Conservation (phyloP, 2,797 vertebrate genomes). For the Pipistrellus pipistrellus region DNA sequence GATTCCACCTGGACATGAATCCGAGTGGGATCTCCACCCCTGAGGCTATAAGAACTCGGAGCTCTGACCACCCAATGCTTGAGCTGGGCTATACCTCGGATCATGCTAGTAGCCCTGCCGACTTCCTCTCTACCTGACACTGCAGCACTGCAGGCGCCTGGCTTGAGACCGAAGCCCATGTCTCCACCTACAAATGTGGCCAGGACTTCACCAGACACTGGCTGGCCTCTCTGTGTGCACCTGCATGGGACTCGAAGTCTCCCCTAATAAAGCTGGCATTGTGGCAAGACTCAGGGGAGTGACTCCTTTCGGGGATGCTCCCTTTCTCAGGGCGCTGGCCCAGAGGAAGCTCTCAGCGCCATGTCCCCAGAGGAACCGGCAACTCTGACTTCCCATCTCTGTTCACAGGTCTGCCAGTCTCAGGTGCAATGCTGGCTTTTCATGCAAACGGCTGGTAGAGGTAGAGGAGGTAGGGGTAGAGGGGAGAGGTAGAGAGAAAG, state of each 20-base stretch:
- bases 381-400: not conserved
- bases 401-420: not conserved
- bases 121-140: not conserved
- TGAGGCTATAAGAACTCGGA: not conserved
- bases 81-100: not conserved
- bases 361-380: fast-evolving
- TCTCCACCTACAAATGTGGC: not conserved
- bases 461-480: too few relatives aligned
- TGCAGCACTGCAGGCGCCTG: not conserved
- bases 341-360: too few relatives aligned
- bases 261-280: not conserved
- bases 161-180: not conserved
- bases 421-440: not conserved
- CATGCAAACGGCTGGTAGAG: not conserved
- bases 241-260: not conserved
- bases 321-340: not conserved
- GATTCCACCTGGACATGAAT: not conserved
- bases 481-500: too few relatives aligned
- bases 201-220: not conserved
- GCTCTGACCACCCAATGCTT: not conserved
- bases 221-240: not conserved
- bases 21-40: not conserved
- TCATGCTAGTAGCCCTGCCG: fast-evolving
- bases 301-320: not conserved
- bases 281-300: not conserved